A percentile compares a stretch with the other conserved stretches of the same genome.
Conservation (phyloP, 2,797 vertebrate genomes). For the Intellagama lesueurii region DNA sequence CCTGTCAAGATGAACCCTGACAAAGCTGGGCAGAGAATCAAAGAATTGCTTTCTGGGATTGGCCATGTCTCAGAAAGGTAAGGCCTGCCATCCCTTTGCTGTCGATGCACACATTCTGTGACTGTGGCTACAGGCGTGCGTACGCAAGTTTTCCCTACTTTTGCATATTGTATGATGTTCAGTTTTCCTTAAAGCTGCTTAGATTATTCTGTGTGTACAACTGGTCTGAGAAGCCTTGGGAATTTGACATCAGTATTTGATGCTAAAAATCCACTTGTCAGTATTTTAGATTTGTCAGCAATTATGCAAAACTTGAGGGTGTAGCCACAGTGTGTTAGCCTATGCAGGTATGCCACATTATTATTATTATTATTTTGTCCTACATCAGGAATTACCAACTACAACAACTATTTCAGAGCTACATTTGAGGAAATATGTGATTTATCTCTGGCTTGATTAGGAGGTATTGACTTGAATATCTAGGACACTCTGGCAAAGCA, state of each 20-base stretch:
- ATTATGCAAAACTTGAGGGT: neutral
- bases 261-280: neutral
- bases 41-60: conserved; percentile 88
- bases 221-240: neutral
- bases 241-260: neutral
- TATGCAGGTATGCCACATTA: neutral
- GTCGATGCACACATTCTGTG: neutral
- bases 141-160: fast-evolving
- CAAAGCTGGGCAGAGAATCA: conserved; percentile 80
- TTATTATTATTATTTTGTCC: neutral
- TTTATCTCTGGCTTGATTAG: neutral
- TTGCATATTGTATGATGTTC: neutral
- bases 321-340: neutral
- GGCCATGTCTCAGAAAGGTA: conserved; percentile 91
- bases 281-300: neutral
- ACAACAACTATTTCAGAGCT: neutral
- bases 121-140: neutral
- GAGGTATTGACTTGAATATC: neutral
- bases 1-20: conserved; percentile 57
- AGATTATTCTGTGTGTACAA: fast-evolving
- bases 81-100: neutral
- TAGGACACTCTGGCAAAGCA: neutral
- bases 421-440: neutral
- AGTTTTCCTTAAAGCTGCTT: neutral
- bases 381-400: neutral